A percentile compares a stretch with the other conserved stretches of the same genome.
Conservation (phyloP, 2,888 invertebrate genomes). For the Scaptomyza cyrtandrae region DNA sequence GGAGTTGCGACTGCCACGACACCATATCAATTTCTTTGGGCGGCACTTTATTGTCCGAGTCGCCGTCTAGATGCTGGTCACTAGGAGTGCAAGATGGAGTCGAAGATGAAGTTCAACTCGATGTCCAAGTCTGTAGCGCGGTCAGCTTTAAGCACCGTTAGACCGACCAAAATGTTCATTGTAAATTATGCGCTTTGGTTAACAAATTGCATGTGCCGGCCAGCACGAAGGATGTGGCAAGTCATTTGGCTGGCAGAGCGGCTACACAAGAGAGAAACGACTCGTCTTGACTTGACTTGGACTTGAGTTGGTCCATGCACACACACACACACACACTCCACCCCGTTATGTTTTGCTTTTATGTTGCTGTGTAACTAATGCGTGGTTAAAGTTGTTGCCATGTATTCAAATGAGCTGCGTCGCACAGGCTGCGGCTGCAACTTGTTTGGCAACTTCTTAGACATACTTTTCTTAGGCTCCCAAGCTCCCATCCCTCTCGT, state of each 20-base stretch:
- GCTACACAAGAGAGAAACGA: constrained; percentile 31
- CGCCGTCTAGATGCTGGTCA: not conserved
- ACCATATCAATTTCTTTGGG: constrained; percentile 32
- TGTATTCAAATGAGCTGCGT: constrained; percentile 74
- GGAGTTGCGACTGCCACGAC: not conserved
- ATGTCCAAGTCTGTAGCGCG: constrained; percentile 45
- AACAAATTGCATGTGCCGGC: constrained; percentile 74
- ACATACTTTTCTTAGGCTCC: constrained; percentile 67
- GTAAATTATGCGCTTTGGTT: constrained; percentile 79
- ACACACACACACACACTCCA: not conserved
- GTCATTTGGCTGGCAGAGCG: constrained; percentile 37
- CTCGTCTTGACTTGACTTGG: constrained; percentile 51
- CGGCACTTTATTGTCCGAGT: not conserved
- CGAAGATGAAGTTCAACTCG: constrained; percentile 21
- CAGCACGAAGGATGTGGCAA: constrained; percentile 70
- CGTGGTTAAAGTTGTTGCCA: constrained; percentile 77
- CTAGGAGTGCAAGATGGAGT: not conserved
- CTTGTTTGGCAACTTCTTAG: constrained; percentile 75
- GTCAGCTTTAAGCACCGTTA: constrained; percentile 57
- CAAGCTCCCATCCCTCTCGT: not conserved
- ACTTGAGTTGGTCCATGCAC: constrained; percentile 10
- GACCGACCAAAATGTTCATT: constrained; percentile 61
- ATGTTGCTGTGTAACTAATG: constrained; percentile 73
- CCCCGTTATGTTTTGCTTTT: constrained; percentile 33
- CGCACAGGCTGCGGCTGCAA: constrained; percentile 62